Conservation (phyloP, 2,888 invertebrate genomes). For the Lapara coniferarum region DNA sequence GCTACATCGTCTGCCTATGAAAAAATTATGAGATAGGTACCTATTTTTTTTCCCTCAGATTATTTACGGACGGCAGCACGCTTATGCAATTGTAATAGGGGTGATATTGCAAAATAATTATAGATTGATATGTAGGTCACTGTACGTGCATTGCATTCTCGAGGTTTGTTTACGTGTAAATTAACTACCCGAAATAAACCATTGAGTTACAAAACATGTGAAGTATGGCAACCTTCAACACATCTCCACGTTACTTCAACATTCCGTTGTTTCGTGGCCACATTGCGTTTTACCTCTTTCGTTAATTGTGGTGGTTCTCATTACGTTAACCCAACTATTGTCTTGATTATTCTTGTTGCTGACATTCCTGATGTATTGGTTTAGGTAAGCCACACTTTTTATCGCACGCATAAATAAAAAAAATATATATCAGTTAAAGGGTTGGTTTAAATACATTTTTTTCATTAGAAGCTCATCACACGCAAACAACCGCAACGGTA, state of each 20-base stretch:
- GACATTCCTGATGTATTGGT: conserved; percentile 30
- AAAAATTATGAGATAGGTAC: no score
- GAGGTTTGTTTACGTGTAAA: no score
- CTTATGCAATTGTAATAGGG: no score
- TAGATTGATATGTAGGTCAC: no score
- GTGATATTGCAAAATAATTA: no score
- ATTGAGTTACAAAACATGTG: background rate
- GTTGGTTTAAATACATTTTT: no score
- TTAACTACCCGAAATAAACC: background rate
- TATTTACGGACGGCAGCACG: no score
- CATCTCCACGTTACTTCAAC: background rate
- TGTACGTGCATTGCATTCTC: no score
- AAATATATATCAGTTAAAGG: background rate
- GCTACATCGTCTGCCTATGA: no score
- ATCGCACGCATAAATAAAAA: background rate
- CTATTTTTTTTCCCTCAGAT: no score
- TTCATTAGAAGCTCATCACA: no score
- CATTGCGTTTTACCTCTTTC: conserved; percentile 39
- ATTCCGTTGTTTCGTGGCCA: conserved; percentile 30
- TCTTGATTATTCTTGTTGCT: conserved; percentile 52
- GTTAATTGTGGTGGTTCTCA: conserved; percentile 52
- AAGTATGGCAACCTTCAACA: conserved; percentile 3
- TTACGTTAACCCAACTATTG: conserved; percentile 54
- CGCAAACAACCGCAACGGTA: background rate
- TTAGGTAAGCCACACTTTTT: conserved; percentile 1